Conservation (phyloP, 1,140 invertebrate species). For the Drosophila funebris region DNA sequence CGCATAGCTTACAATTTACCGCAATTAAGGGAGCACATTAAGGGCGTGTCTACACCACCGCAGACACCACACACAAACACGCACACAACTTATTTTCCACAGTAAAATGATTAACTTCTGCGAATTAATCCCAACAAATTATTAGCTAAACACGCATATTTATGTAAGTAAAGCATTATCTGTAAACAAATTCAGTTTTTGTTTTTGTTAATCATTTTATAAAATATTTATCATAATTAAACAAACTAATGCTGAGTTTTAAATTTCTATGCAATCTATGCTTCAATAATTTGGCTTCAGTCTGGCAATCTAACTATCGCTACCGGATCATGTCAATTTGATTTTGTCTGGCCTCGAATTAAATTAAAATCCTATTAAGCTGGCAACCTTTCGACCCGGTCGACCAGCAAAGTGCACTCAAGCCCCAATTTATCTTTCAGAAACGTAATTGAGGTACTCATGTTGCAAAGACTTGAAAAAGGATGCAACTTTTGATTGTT, state of each 20-base stretch:
- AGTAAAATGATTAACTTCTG: neutral
- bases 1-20: slow-evolving; percentile 42
- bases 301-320: too few species aligned
- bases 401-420: slow-evolving; percentile 5
- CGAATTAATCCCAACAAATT: too few species aligned
- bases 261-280: too few species aligned
- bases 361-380: slow-evolving; percentile 72
- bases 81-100: neutral
- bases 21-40: slow-evolving; percentile 42
- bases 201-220: too few species aligned
- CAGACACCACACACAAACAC: neutral
- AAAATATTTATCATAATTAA: too few species aligned
- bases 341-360: slow-evolving; percentile 66
- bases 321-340: slow-evolving; percentile 40
- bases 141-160: too few species aligned
- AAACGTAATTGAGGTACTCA: slow-evolving; percentile 6
- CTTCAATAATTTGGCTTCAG: too few species aligned
- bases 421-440: slow-evolving; percentile 2
- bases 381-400: neutral
- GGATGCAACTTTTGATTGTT: slow-evolving; percentile 38
- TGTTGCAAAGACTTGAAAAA: slow-evolving; percentile 19
- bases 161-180: too few species aligned
- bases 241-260: too few species aligned
- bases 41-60: neutral
- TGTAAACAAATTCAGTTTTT: too few species aligned